Evolutionary conservation across 2,797 vertebrate genomes (phyloP).

Genomic region (Melopsittacus undulatus): DNA sequence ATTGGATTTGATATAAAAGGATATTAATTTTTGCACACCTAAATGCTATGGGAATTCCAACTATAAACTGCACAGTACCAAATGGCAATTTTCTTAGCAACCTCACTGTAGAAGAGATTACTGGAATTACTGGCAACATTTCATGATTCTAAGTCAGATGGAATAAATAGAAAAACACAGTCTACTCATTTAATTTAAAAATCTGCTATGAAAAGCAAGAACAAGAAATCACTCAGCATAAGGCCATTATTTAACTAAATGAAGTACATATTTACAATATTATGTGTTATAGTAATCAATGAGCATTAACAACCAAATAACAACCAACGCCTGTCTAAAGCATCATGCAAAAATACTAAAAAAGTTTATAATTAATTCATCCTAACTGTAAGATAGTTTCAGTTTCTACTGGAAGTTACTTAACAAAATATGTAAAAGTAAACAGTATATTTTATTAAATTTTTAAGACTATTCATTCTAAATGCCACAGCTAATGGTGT

Average conservation of each 20-base stretch:
- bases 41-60: background rate
- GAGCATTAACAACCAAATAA: background rate
- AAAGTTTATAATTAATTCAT: background rate
- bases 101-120: background rate
- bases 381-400: background rate
- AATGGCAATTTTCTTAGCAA: background rate
- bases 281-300: background rate
- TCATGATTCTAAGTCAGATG: background rate
- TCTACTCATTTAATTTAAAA: background rate
- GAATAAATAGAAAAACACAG: background rate
- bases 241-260: background rate
- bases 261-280: background rate
- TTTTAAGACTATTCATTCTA: background rate
- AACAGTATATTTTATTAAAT: background rate
- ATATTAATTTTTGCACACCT: slow-evolving; percentile 23
- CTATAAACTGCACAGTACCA: background rate
- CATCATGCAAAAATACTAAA: background rate
- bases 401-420: background rate
- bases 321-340: background rate
- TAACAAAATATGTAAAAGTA: background rate
- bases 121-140: background rate
- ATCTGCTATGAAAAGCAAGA: background rate
- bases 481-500: background rate
- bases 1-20: slow-evolving; percentile 41
- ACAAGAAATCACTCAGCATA: background rate